These are phyloP conservation scores for Drosophila orosa DNA, from an alignment of 1,140 invertebrate species.

Conservation along the genomic window DNA sequence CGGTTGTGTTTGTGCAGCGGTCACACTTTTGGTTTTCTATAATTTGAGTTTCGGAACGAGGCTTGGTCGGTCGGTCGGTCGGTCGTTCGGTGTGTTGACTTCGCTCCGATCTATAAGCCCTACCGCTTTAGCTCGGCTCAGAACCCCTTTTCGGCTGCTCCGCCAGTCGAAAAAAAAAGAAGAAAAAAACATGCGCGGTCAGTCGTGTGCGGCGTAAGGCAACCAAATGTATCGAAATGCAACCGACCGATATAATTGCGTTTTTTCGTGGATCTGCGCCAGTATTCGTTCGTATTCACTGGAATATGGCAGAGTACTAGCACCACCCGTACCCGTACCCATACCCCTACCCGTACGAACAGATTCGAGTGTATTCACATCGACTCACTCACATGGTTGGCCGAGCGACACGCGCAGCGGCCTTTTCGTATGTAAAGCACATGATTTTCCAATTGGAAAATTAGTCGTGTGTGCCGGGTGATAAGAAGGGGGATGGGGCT, in stretches of 20 bases:
- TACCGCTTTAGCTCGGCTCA: conserved; percentile 9
- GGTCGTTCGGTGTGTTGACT: conserved; percentile 24
- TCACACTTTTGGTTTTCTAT: conserved; percentile 83
- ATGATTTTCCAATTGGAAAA: conserved; percentile 83
- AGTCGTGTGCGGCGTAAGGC: conserved; percentile 83
- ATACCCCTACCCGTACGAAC: conserved; percentile 11
- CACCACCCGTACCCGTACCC: conserved; percentile 4
- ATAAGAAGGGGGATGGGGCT: conserved; percentile 8
- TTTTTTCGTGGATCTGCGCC: conserved; percentile 71
- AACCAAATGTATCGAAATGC: conserved; percentile 84
- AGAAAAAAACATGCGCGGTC: conserved; percentile 77
- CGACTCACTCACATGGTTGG: conserved; percentile 68
- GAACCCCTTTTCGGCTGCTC: conserved; percentile 47
- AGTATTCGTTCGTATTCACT: conserved; percentile 21
- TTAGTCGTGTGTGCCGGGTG: conserved; percentile 62
- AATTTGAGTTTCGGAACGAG: conserved; percentile 74
- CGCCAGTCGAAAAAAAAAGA: conserved; percentile 59
- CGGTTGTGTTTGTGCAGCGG: conserved; percentile 65
- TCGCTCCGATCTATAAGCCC: conserved; percentile 38
- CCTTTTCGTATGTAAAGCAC: conserved; percentile 80
- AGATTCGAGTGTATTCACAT: conserved; percentile 47
- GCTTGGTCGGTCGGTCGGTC: conserved; percentile 37
- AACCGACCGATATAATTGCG: conserved; percentile 83
- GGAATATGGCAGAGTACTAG: conserved; percentile 11
- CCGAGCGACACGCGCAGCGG: conserved; percentile 80